A percentile compares a stretch with the other conserved stretches of the same genome.
Conservation (phyloP, 64 coral and sea anemone genomes). For the Dendrophyllia cribrosa region DNA sequence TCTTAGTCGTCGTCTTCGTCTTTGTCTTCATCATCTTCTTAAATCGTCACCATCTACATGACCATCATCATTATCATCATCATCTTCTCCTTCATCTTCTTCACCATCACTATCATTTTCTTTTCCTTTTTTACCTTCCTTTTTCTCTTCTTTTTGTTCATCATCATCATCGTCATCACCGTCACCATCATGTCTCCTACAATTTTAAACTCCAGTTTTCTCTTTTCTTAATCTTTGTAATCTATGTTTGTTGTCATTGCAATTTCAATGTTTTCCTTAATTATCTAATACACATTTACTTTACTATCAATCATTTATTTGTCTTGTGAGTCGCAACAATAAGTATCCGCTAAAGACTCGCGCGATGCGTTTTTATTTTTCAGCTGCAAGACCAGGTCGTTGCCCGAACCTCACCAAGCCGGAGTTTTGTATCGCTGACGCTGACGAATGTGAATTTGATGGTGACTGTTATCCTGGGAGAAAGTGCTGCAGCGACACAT, state of each 20-base stretch:
- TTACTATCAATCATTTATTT: too few species aligned
- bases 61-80: not conserved
- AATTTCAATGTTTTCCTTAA: too few species aligned
- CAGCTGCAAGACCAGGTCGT: constrained; percentile 3
- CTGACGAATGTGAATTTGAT: constrained; percentile 55
- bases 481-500: constrained; percentile 70
- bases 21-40: not conserved
- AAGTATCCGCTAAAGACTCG: too few species aligned
- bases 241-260: too few species aligned
- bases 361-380: not conserved
- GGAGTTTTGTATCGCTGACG: constrained; percentile 2
- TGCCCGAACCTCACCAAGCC: constrained; percentile 44
- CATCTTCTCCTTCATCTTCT: not conserved
- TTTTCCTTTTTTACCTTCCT: too few species aligned
- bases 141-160: not conserved
- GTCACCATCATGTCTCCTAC: not conserved
- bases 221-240: too few species aligned
- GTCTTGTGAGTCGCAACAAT: too few species aligned
- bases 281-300: too few species aligned
- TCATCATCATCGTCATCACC: not conserved
- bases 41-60: not conserved
- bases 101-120: not conserved
- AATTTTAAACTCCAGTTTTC: too few species aligned
- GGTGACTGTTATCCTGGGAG: constrained; percentile 48
- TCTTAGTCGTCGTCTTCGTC: not conserved